Conservation (phyloP, 1,140 invertebrate genomes). For the Lasioglossum baleicum region DNA sequence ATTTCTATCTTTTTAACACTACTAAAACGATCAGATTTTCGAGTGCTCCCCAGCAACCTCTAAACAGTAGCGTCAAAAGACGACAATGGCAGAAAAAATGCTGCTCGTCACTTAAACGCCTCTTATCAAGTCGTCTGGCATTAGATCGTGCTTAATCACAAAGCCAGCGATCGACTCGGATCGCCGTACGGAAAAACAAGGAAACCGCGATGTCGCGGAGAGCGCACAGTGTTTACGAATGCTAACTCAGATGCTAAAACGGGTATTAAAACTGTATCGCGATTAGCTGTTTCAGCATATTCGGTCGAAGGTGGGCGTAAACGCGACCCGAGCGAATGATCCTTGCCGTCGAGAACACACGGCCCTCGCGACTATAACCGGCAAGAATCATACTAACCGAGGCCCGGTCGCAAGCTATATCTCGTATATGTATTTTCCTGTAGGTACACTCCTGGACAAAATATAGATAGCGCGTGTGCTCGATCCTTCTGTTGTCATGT, state of each 20-base stretch:
- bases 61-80: no score
- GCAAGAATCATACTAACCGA: neutral
- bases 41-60: no score
- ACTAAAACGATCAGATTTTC: no score
- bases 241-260: neutral
- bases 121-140: neutral
- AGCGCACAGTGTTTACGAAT: neutral
- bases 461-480: no score
- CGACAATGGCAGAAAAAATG: no score
- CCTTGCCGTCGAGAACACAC: neutral
- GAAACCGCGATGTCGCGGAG: neutral
- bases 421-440: slow-evolving; percentile 22
- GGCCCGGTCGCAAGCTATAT: slow-evolving; percentile 6
- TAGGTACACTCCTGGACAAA: neutral
- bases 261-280: slow-evolving; percentile 4
- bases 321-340: neutral
- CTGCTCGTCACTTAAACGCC: neutral
- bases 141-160: neutral
- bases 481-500: no score
- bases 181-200: neutral
- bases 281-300: slow-evolving; percentile 2
- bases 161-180: neutral
- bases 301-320: neutral
- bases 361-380: neutral
- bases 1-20: no score